These are phyloP conservation scores for Onychorhynchus coronatus DNA, from an alignment of 2,113 vertebrate species.

Conservation along the genomic window DNA sequence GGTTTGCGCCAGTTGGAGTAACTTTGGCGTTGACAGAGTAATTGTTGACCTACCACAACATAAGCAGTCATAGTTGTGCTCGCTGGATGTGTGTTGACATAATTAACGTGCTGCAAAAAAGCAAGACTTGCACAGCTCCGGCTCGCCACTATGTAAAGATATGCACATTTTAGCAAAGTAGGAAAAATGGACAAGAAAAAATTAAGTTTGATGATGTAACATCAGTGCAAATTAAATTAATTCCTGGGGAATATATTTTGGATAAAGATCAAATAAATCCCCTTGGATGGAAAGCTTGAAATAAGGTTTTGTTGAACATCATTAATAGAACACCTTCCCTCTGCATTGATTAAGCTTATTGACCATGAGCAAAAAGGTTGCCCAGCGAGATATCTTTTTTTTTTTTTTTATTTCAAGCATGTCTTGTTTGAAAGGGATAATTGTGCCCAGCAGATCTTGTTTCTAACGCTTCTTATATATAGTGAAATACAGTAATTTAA, in stretches of 20 bases:
- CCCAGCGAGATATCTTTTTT: neutral
- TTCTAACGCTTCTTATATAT: conserved; percentile 78
- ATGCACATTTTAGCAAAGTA: neutral
- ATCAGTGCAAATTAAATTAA: conserved; percentile 17
- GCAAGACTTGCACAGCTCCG: neutral
- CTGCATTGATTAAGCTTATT: conserved; percentile 17
- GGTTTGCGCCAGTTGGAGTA: neutral
- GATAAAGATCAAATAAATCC: conserved; percentile 44
- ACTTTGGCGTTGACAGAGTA: neutral
- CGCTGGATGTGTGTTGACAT: neutral
- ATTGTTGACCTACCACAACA: neutral
- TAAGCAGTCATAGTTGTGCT: neutral
- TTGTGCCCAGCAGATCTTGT: conserved; percentile 72
- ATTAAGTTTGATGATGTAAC: conserved; percentile 8
- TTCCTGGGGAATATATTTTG: conserved; percentile 30
- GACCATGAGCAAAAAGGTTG: conserved; percentile 14
- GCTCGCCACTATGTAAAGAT: neutral
- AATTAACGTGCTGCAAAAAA: neutral
- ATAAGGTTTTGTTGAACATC: neutral
- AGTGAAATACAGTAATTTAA: conserved; percentile 92
- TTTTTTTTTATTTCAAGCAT: conserved; percentile 63
- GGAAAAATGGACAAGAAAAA: neutral
- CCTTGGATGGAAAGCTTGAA: neutral
- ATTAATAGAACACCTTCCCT: neutral
- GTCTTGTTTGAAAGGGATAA: conserved; percentile 72